These are phyloP conservation scores for Corydoras sp. DNA, from an alignment of 2,113 vertebrate genomes.

Conservation along the genomic window DNA sequence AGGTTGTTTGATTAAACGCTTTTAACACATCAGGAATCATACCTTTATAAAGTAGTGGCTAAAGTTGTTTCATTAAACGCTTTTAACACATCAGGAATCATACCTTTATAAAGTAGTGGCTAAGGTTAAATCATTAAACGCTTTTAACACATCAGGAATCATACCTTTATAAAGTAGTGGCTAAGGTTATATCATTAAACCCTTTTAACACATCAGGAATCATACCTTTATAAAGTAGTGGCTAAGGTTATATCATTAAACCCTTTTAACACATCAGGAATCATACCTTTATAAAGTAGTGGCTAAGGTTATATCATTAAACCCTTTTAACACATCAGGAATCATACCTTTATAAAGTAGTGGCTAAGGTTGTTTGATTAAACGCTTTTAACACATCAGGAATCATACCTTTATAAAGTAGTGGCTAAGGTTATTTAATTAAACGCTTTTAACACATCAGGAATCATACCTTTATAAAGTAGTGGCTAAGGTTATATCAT, in stretches of 20 bases:
- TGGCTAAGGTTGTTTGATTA: no score
- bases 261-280: neutral
- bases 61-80: no score
- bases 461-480: no score
- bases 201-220: neutral
- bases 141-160: neutral
- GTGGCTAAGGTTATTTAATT: no score
- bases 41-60: slow-evolving; percentile 3
- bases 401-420: no score
- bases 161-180: slow-evolving; percentile 5
- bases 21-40: neutral
- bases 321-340: neutral
- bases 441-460: neutral
- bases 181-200: no score
- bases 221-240: slow-evolving; percentile 6
- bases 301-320: no score
- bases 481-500: no score
- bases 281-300: slow-evolving; percentile 2
- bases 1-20: no score
- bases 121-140: no score
- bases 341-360: neutral
- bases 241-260: no score
- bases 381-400: neutral
- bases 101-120: slow-evolving; percentile 6
- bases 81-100: neutral